phyloP scores from a whole-genome alignment of 35 echinoderm and acorn worm genomes.

The Anneissia japonica region DNA sequence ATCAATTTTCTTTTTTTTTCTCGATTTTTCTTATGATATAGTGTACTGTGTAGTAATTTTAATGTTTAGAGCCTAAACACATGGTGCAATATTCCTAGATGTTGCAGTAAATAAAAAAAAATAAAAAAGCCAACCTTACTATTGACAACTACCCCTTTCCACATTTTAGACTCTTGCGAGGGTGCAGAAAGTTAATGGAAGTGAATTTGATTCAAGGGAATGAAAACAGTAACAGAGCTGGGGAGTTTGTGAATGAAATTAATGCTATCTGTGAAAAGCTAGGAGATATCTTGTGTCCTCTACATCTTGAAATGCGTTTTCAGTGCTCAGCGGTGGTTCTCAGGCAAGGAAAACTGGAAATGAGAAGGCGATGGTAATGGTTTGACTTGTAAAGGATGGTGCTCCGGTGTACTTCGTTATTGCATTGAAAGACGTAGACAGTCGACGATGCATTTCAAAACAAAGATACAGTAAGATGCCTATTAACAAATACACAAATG shows the following conservation, averaged over 20 bases:
- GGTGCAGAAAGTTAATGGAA: constrained; percentile 17
- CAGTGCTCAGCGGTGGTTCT: constrained; percentile 44
- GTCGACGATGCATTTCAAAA: too few relatives aligned
- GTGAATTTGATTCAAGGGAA: not conserved
- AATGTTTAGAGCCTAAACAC: too few relatives aligned
- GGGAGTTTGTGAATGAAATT: constrained; percentile 38
- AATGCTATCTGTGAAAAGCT: constrained; percentile 41
- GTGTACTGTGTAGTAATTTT: too few relatives aligned
- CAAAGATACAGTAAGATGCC: too few relatives aligned
- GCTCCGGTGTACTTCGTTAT: too few relatives aligned
- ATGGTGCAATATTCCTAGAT: too few relatives aligned
- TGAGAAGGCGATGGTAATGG: constrained; percentile 43
- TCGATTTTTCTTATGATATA: too few relatives aligned
- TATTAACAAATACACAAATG: not conserved
- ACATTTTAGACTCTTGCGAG: constrained; percentile 5
- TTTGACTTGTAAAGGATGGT: not conserved
- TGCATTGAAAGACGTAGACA: too few relatives aligned
- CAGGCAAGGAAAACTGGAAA: constrained; percentile 51
- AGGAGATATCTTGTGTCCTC: not conserved
- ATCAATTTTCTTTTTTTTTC: too few relatives aligned
- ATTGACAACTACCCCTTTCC: too few relatives aligned
- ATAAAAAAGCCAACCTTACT: too few relatives aligned
- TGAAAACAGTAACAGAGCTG: constrained; percentile 6
- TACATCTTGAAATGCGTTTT: constrained; percentile 23
- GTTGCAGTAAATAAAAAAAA: too few relatives aligned